Base-by-base conservation (phyloP, 2,888 invertebrate species). In the Athripsodes cinereus region DNA sequence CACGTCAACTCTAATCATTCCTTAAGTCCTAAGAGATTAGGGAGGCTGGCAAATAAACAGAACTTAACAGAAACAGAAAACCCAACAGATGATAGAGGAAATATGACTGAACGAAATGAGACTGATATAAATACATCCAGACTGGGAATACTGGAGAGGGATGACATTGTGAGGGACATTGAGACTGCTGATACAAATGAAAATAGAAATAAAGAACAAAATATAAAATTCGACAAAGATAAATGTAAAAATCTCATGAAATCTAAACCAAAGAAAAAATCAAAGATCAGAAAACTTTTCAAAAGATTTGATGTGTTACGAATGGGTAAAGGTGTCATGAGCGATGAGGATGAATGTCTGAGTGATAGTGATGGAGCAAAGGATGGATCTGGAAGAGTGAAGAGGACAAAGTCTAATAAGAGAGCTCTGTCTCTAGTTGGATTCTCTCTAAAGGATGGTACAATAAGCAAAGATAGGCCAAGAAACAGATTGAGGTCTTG, bases 1-100 rank as follows among this genome's bases (percentile, higher is more conserved):
- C 93, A 93, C 71, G 87, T 92, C 21, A 92, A 92, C 75, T 89
- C 90, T 57, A 85, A 88, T 71, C 88, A 90, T 71, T 88, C 87
- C 66, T 69, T 84, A 16, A 81, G 83, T 66, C 82, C 83, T 26
- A 79, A 79, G 66, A 58, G 40, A 18, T 34, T 56, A 11, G 52
- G 52, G 18, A 49, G 55, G 55, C 22, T 16, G 19, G 71, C 72
- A 67, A 70, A 72, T 22, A 58, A 58, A 22, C 73, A 67, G 68
- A 76, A 35, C 72, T 72, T 66, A 69, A 11, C 58, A 19, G 52
- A 62, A 26, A 21, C 44, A 46, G 40, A 52, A 47, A 47, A 21
- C n/a, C 57, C 26, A 22, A 48, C 66, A 52, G 61, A 58, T 47
- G 40, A 40, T 5, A 40, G 13, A 40, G 69, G 66, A 52, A 62